Percentiles rank a stretch among this genome's conserved stretches.
Conservation (phyloP, 2,113 vertebrate genomes). For the Prochilodus magdalenae region DNA sequence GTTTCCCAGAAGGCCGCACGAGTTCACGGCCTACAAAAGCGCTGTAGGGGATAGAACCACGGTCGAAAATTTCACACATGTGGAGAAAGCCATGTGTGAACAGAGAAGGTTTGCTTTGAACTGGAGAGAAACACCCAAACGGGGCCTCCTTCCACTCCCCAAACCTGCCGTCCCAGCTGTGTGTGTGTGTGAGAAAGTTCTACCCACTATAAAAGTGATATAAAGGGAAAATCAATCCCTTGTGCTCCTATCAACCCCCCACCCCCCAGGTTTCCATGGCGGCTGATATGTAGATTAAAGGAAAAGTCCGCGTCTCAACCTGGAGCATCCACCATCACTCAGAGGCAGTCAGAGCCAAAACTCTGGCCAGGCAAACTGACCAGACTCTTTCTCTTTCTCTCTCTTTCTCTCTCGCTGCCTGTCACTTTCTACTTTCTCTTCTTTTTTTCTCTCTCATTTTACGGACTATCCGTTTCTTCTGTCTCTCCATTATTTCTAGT, state of each 20-base stretch:
- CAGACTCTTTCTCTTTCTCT: too few relatives aligned
- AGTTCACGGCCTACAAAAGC: constrained; percentile 35
- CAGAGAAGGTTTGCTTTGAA: constrained; percentile 61
- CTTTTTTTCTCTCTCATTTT: too few relatives aligned
- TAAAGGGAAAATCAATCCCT: constrained; percentile 69
- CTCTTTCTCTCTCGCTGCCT: too few relatives aligned
- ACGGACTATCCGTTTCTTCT: too few relatives aligned
- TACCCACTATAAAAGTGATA: constrained; percentile 66
- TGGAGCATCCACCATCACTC: too few relatives aligned
- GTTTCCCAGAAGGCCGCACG: not conserved
- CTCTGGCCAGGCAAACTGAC: too few relatives aligned
- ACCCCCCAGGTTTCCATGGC: constrained; percentile 33
- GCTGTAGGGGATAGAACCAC: not conserved
- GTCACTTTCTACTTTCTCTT: too few relatives aligned
- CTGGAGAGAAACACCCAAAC: constrained; percentile 12
- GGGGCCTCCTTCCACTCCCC: constrained; percentile 56
- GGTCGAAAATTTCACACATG: constrained; percentile 13
- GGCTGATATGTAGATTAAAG: too few relatives aligned
- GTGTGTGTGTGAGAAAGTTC: constrained; percentile 43
- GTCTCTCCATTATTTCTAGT: not conserved
- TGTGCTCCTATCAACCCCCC: constrained; percentile 53
- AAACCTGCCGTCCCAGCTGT: constrained; percentile 41
- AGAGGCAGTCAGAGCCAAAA: too few relatives aligned
- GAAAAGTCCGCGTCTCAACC: too few relatives aligned
- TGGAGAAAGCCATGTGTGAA: constrained; percentile 17